phyloP scores from a whole-genome alignment of 2,113 vertebrate species.

The Eidolon helvum region DNA sequence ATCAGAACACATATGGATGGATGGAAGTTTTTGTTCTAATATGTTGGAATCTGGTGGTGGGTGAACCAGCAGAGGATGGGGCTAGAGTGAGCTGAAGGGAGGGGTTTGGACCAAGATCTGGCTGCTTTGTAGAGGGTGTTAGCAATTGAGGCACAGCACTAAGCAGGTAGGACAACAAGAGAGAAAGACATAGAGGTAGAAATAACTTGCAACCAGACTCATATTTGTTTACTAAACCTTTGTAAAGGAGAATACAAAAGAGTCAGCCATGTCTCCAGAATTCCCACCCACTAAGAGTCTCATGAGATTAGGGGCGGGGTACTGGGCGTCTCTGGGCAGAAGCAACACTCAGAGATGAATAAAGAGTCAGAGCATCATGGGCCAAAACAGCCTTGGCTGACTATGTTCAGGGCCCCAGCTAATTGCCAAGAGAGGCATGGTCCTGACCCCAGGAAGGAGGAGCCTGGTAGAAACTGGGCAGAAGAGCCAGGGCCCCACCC shows the following conservation, averaged over 20 bases:
- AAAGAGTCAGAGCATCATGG: too few relatives aligned
- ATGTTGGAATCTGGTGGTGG: neutral
- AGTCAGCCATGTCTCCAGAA: neutral
- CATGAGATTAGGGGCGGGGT: fast-evolving
- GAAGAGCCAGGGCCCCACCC: neutral
- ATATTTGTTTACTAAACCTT: constrained; percentile 73
- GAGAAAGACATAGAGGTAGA: neutral
- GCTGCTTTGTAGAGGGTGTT: neutral
- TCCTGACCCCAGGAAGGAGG: neutral
- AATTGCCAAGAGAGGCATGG: neutral
- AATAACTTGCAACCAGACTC: constrained; percentile 74
- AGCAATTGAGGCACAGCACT: neutral
- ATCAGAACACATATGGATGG: neutral
- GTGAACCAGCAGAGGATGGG: neutral
- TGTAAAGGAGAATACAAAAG: constrained; percentile 66
- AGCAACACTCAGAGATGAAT: neutral
- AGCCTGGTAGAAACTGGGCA: neutral
- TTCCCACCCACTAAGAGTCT: neutral
- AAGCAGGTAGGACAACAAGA: neutral
- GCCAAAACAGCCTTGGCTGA: neutral
- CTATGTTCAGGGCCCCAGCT: neutral
- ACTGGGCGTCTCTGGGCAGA: neutral
- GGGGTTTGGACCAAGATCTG: neutral
- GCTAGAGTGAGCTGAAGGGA: neutral
- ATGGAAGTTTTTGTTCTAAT: neutral